A percentile compares a stretch with the other conserved stretches of the same genome.
Conservation (phyloP, 2,797 vertebrate genomes). For the Poeciliopsis turneri region DNA sequence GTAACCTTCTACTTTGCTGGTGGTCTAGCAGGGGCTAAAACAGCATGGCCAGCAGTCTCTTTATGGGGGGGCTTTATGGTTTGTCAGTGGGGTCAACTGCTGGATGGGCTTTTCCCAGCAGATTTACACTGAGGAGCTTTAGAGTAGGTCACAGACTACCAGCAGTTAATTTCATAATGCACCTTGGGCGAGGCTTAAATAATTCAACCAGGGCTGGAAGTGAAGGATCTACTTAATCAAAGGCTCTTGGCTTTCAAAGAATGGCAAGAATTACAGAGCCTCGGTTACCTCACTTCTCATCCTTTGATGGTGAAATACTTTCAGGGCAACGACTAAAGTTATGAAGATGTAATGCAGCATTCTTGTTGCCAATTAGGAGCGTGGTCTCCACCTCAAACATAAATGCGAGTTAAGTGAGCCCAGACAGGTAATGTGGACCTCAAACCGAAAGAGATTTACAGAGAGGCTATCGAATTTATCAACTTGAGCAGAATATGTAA, state of each 20-base stretch:
- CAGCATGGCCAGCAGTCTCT: constrained; percentile 67
- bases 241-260: constrained; percentile 52
- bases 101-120: constrained; percentile 54
- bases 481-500: constrained; percentile 1
- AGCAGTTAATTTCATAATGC: constrained; percentile 80
- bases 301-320: constrained; percentile 15
- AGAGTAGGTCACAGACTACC: constrained; percentile 63
- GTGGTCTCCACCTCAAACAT: constrained; percentile 3
- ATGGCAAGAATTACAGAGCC: constrained; percentile 23
- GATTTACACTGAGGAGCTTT: constrained; percentile 68
- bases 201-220: constrained; percentile 61
- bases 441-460: constrained; percentile 14
- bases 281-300: constrained; percentile 14
- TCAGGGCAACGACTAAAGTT: constrained; percentile 1
- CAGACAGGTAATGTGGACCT: not conserved
- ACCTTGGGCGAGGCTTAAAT: constrained; percentile 68
- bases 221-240: constrained; percentile 71
- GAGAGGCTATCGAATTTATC: not conserved
- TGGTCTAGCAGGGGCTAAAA: constrained; percentile 44
- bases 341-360: constrained; percentile 15
- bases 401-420: constrained; percentile 6
- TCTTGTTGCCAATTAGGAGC: constrained; percentile 13
- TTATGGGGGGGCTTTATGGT: constrained; percentile 71
- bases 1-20: constrained; percentile 50
- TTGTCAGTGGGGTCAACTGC: constrained; percentile 63